Evolutionary conservation across 2,888 invertebrate species (phyloP).

Genomic region (Chloroclysta siterata): DNA sequence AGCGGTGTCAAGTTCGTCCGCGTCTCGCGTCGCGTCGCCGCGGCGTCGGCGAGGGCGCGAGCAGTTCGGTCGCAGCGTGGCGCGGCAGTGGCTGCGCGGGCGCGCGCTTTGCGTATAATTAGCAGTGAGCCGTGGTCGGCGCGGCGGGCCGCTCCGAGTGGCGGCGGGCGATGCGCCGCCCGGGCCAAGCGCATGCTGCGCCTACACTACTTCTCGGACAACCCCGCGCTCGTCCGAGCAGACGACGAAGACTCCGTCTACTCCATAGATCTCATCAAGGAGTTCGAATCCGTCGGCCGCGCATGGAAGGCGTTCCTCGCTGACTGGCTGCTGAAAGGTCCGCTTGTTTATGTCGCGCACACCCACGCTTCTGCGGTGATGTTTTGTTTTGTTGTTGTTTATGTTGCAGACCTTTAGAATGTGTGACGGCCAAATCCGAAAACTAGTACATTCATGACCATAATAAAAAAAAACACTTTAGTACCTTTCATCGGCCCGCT

Average conservation of each 20-base stretch:
- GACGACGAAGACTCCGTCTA: conserved; percentile 87
- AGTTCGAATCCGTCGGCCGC: conserved; percentile 92
- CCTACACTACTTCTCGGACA: conserved; percentile 93
- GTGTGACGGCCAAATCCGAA: background rate
- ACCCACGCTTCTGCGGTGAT: conserved; percentile 55
- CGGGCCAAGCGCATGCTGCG: conserved; percentile 89
- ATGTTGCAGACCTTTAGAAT: conserved; percentile 5
- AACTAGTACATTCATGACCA: background rate
- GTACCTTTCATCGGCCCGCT: conserved; percentile 5
- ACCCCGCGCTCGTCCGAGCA: conserved; percentile 88
- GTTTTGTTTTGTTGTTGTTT: conserved; percentile 54
- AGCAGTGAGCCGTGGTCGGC: conserved; percentile 82
- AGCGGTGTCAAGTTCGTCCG: conserved; percentile 61
- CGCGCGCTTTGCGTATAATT: conserved; percentile 68
- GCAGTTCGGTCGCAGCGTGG: conserved; percentile 39
- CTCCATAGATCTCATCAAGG: conserved; percentile 93
- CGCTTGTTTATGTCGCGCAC: conserved; percentile 68
- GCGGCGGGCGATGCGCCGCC: conserved; percentile 77
- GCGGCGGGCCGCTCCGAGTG: conserved; percentile 79
- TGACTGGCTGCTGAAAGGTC: conserved; percentile 86
- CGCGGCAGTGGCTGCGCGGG: conserved; percentile 48
- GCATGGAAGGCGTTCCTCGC: conserved; percentile 91
- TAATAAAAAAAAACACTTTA: background rate
- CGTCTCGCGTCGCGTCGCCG: conserved; percentile 49
- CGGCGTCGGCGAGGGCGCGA: conserved; percentile 42